Conservation (phyloP, 2,888 invertebrate genomes). For the Spilosoma lubricipeda region DNA sequence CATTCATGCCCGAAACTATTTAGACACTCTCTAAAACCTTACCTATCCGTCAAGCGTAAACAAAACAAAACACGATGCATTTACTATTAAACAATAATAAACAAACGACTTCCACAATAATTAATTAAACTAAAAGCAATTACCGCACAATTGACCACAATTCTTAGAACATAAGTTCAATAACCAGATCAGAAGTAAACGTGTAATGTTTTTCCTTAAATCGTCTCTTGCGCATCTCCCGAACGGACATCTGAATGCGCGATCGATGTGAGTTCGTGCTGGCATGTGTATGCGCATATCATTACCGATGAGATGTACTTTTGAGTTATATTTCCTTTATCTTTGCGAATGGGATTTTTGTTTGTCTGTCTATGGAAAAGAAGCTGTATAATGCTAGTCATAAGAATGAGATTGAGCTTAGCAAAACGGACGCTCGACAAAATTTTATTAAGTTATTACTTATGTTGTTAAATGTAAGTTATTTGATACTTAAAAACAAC, state of each 20-base stretch:
- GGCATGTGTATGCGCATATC: slow-evolving; percentile 45
- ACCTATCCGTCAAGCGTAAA: neutral
- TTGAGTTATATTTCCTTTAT: slow-evolving; percentile 48
- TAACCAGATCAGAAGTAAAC: slow-evolving; percentile 53
- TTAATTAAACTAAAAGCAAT: slow-evolving; percentile 15
- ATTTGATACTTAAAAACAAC: neutral
- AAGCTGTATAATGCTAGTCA: neutral
- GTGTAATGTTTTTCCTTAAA: slow-evolving; percentile 49
- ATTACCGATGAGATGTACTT: slow-evolving; percentile 44
- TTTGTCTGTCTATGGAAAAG: neutral
- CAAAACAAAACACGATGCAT: neutral
- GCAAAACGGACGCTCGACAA: neutral
- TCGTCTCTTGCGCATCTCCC: slow-evolving; percentile 45
- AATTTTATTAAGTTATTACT: neutral
- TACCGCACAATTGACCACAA: slow-evolving; percentile 14
- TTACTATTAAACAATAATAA: neutral
- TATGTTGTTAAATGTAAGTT: neutral
- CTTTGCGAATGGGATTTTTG: slow-evolving; percentile 5
- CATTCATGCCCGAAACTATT: neutral
- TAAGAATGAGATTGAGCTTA: neutral
- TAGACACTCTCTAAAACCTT: neutral
- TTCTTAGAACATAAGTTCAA: slow-evolving; percentile 47
- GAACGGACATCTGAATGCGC: slow-evolving; percentile 41
- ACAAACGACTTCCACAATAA: neutral
- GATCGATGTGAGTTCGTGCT: slow-evolving; percentile 38